Evolutionary conservation across 2,797 vertebrate species (phyloP), one percentile per base, ranked within the genome.

Genomic region (Ambastaia sidthimunki): DNA sequence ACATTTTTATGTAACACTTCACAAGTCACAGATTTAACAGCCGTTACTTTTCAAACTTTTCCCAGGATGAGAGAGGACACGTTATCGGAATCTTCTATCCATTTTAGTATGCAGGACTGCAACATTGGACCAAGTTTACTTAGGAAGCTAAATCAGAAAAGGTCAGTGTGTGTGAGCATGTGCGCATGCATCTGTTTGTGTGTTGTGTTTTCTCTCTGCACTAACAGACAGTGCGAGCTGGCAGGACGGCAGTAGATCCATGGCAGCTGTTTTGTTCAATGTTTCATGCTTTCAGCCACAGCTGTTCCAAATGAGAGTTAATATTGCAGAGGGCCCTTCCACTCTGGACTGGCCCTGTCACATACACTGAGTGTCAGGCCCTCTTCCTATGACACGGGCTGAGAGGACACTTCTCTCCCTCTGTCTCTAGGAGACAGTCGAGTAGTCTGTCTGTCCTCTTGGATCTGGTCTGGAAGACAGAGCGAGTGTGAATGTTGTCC

Each of bases 191-290:
- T 80, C 21, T 75, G 68, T 78, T 68, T 73, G 69, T 50, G 63
- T 82, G 10, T 48, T 59, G 37, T 55, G 71, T 78, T 52, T 79
- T 68, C 7, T 52, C 72, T 75, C 71, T 21, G 6, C 31, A 37
- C 63, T 71, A 65, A 54, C 50, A 63, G 76, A 83, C 77, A 80
- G 88, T 91, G 93, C 94, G 93, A 89, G 91, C 91, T 94, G 89
- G 77, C 82, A 93, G 94, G 89, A 95, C 91, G 93, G 94, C 92
- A 87, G 89, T 93, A 93, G 96, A 98, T 96, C 93, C 57, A 94
- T 92, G 96, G 95, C 97, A 99, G 97, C 96, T 99, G 97, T 97
- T 98, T 96, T 95, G 95, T 96, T 99, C 96, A 98, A 97, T 98
- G 96, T 99, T 98, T 98, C 94, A 97, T 98, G 96, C 94, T 96